These are phyloP conservation scores for Daboia siamensis DNA, from an alignment of 2,113 vertebrate genomes.

Conservation along the genomic window DNA sequence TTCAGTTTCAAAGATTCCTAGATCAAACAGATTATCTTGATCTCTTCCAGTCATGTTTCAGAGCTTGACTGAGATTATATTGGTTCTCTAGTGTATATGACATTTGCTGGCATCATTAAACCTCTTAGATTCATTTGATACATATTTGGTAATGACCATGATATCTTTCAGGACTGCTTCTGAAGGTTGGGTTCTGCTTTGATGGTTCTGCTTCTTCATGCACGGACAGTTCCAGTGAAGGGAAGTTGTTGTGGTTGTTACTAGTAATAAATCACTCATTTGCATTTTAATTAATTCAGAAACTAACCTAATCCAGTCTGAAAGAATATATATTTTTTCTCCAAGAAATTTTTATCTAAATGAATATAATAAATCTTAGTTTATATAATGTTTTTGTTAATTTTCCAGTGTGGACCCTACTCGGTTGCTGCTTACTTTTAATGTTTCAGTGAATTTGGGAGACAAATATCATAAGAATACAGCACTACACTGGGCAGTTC, in stretches of 20 bases:
- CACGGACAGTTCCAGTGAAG: background rate
- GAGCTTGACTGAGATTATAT: too few relatives aligned
- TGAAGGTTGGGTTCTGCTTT: background rate
- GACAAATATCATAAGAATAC: conserved; percentile 99
- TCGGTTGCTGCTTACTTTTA: conserved; percentile 94
- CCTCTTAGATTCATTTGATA: too few relatives aligned
- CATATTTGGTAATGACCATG: background rate
- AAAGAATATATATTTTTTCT: background rate
- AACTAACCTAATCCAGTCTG: background rate
- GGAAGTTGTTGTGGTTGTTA: background rate
- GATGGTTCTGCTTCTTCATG: background rate
- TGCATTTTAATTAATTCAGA: conserved; percentile 20
- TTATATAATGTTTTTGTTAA: conserved; percentile 57
- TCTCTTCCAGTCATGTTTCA: too few relatives aligned
- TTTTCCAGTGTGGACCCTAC: conserved; percentile 93
- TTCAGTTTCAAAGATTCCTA: background rate
- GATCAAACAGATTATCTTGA: too few relatives aligned
- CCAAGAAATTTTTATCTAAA: background rate
- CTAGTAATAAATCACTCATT: background rate
- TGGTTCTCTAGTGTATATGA: too few relatives aligned
- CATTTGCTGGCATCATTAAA: too few relatives aligned
- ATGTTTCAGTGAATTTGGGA: conserved; percentile 96
- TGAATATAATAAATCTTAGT: background rate
- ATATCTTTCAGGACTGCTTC: background rate
- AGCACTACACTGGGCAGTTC: conserved; percentile 95